phyloP scores from a whole-genome alignment of 1,140 invertebrate species.

The Rhyacophila brunnea region DNA sequence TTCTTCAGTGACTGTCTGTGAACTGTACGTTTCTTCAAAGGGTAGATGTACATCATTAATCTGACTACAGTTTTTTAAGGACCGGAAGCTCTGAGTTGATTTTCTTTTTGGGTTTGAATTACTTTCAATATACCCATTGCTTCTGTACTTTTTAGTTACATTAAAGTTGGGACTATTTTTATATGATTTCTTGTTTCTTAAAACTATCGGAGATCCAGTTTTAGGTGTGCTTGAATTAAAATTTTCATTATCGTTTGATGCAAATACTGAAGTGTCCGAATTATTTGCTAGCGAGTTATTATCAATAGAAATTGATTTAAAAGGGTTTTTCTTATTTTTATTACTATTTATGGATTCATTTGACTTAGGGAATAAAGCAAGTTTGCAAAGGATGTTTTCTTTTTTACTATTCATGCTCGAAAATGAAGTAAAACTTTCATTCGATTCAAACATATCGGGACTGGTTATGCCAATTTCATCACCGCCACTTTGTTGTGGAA shows the following conservation, averaged over 20 bases:
- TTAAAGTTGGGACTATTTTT: too few relatives aligned
- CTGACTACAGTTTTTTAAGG: too few relatives aligned
- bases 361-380: background rate
- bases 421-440: background rate
- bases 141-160: too few relatives aligned
- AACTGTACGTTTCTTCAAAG: too few relatives aligned
- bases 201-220: conserved; percentile 11
- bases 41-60: too few relatives aligned
- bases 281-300: too few relatives aligned
- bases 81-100: too few relatives aligned
- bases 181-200: conserved; percentile 15
- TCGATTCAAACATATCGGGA: conserved; percentile 15
- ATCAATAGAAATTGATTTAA: conserved; percentile 9
- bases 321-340: background rate
- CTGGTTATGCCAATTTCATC: conserved; percentile 3
- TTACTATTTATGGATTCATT: background rate
- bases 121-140: too few relatives aligned
- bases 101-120: too few relatives aligned
- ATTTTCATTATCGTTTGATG: background rate
- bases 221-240: background rate
- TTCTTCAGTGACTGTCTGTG: too few relatives aligned
- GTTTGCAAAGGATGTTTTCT: background rate
- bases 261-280: too few relatives aligned
- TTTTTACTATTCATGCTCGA: background rate
- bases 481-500: background rate